Base-by-base conservation (phyloP, 2,113 vertebrate species). In the Cisticola juncidis region DNA sequence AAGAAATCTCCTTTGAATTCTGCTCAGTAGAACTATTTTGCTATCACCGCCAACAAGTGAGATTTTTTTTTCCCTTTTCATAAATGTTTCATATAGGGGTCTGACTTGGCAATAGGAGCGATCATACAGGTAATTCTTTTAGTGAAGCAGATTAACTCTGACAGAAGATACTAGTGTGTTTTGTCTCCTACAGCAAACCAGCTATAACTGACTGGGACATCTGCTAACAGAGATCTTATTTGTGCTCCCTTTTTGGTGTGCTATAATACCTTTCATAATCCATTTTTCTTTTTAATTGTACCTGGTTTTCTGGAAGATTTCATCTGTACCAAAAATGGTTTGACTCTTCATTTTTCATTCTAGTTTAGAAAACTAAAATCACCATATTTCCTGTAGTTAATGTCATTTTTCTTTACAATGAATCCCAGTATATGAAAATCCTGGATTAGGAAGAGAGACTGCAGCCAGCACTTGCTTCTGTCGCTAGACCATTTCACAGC, bases 341-440 rank as follows among this genome's bases (percentile, higher is more conserved):
- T 0, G 1, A 73, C 31, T 10, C 5, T 44, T 77, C 36, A 11
- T 64, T 71, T 81, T 91, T 60, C 15, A 58, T 66, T 62, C 47
- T 84, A 72, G 66, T 66, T 95, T 21, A 45, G 84, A 92, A 88
- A 87, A 31, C 15, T 64, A 48, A 86, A 95, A 62, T 74, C 28
- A 57, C 19, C 12, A 15, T 69, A 70, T 48, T 91, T 88, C 35
- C 31, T 48, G 50, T 9, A 85, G 60, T 74, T 92, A 88, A 87
- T 68, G 54, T 91, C 33, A 48, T 86, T 97, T 96, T 95, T 90
- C 56, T 81, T 79, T 73, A 88, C 71, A 85, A 71, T 29, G 44
- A 95, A 92, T 96, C 72, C 78, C 79, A 62, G 44, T 54, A 86
- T 76, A 79, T 53, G 45, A 85, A 86, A 92, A 38, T 58, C 47